Evolutionary conservation across 2,113 vertebrate genomes (phyloP), one percentile per base, ranked within the genome.

Genomic region (Dicentrarchus labrax): DNA sequence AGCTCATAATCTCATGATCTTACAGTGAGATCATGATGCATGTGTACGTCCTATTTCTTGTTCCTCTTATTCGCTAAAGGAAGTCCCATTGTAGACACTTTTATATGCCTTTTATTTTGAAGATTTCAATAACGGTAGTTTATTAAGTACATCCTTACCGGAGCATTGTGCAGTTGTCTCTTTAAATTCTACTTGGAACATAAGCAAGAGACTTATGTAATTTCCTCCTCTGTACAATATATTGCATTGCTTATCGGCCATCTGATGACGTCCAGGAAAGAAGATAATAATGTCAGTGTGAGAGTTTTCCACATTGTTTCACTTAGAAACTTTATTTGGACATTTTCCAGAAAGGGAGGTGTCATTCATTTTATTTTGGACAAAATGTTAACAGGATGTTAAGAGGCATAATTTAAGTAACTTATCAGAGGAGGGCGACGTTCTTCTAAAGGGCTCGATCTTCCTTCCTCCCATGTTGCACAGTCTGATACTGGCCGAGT

Each of bases 381-480:
- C 43, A 43, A 72, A 68, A 76, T 72, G 75, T 74, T 36, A 57
- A 56, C 75, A 85, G 74, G 78, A 83, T 88, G 73, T 80, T 43
- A 53, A 36, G 15, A 54, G 66, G 41, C 51, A 81, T 45, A 87
- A 50, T 81, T 67, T 80, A 73, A 38, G 65, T 64, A 67, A 66
- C 65, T 81, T 87, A 84, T 88, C 69, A 19, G 62, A 82, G 53
- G 68, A 69, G 77, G 73, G 61, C 24, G 8, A 59, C 6, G 50
- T 51, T 65, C 48, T 74, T 72, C 59, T 69, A 56, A 72, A 76
- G 66, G 72, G 76, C n/a, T 78, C 53, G 8, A 41, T 88, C 85
- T 94, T 92, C 91, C 90, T 93, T 90, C 91, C 91, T 91, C 60
- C 30, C 15, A n/a, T 85, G 85, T 78, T 82, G 62, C 69, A 72